phyloP scores from a whole-genome alignment of 1,140 invertebrate genomes.

The Psix sp. region DNA sequence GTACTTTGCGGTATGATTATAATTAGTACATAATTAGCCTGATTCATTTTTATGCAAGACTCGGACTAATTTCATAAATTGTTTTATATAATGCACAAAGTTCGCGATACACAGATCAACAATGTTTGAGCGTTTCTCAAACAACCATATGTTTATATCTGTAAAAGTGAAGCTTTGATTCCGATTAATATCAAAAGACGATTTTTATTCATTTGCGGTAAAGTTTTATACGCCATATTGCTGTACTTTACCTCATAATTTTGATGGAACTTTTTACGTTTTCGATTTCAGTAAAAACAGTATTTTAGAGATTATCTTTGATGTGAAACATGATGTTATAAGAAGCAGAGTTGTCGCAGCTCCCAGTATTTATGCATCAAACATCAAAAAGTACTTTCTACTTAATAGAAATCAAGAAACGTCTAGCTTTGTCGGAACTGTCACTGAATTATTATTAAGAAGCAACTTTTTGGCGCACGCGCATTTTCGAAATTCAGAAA shows the following conservation, averaged over 20 bases:
- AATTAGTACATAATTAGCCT: too few relatives aligned
- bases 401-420: constrained; percentile 9
- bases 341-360: constrained; percentile 44
- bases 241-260: constrained; percentile 19
- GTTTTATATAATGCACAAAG: too few relatives aligned
- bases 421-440: constrained; percentile 21
- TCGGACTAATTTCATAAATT: too few relatives aligned
- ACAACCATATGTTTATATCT: too few relatives aligned
- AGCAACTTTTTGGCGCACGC: constrained; percentile 6
- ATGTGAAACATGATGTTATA: constrained; percentile 47
- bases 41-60: too few relatives aligned
- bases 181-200: too few relatives aligned
- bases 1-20: too few relatives aligned
- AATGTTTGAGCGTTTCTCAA: too few relatives aligned
- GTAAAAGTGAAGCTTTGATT: too few relatives aligned
- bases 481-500: constrained; percentile 18
- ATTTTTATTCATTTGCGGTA: too few relatives aligned
- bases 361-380: constrained; percentile 43
- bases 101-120: too few relatives aligned
- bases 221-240: too few relatives aligned
- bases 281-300: constrained; percentile 49
- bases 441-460: constrained; percentile 22
- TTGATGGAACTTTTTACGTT: constrained; percentile 32
- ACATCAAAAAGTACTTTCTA: constrained; percentile 48
- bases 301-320: constrained; percentile 38